Conservation (phyloP, 2,888 invertebrate species). For the Hartigia nigra region DNA sequence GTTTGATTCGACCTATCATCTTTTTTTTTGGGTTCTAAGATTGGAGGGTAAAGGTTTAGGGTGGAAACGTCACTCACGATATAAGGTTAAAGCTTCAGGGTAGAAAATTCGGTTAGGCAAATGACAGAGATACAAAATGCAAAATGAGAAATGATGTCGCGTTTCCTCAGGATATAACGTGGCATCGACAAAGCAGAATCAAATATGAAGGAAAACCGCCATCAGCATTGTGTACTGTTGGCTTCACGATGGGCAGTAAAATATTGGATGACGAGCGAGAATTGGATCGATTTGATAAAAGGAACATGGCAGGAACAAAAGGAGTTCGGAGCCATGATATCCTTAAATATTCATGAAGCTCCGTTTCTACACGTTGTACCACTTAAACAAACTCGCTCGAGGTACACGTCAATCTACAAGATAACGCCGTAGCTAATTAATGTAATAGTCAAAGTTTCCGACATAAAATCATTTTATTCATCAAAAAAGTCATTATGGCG, state of each 20-base stretch:
- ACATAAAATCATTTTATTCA: too few species aligned
- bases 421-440: slow-evolving; percentile 47
- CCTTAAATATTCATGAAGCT: neutral
- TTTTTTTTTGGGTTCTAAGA: neutral
- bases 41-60: neutral
- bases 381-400: slow-evolving; percentile 5
- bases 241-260: neutral
- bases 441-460: neutral
- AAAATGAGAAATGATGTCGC: slow-evolving; percentile 2
- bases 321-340: neutral
- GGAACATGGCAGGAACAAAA: neutral
- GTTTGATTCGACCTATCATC: neutral
- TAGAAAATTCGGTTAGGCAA: neutral
- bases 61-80: neutral
- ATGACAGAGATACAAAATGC: neutral
- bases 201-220: neutral
- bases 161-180: neutral
- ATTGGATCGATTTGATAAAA: neutral
- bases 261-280: neutral
- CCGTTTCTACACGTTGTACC: neutral
- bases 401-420: slow-evolving; percentile 37
- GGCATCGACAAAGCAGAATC: neutral
- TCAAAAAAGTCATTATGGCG: too few species aligned
- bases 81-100: neutral
- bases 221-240: neutral